Conservation (phyloP, 2,797 vertebrate genomes). For the Odontamblyopus rebecca region DNA sequence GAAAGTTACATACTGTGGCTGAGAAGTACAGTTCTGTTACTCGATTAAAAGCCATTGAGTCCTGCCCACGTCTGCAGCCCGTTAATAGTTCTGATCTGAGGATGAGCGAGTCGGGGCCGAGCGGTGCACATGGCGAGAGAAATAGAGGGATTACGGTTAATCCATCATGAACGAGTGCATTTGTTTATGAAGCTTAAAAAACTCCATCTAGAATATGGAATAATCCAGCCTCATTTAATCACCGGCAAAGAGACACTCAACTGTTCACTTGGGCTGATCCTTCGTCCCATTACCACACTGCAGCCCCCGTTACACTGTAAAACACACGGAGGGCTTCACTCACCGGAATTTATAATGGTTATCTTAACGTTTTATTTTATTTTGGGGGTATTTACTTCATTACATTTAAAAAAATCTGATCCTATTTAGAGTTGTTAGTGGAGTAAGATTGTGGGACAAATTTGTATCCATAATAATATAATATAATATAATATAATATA, state of each 20-base stretch:
- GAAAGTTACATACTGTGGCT: no score
- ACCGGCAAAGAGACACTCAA: constrained; percentile 56
- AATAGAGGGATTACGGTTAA: constrained; percentile 83
- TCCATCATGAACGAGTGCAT: constrained; percentile 82
- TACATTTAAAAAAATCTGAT: no score
- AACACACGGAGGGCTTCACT: not conserved
- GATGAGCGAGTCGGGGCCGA: constrained; percentile 33
- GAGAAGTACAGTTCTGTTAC: no score
- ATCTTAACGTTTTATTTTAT: not conserved
- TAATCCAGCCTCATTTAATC: constrained; percentile 81
- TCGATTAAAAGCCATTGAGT: no score
- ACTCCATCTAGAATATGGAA: constrained; percentile 86
- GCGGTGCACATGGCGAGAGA: constrained; percentile 47
- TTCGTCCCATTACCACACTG: constrained; percentile 60
- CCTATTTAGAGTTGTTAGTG: no score
- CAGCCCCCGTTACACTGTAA: constrained; percentile 13
- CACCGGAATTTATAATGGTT: not conserved
- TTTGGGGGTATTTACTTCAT: no score
- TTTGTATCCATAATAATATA: no score
- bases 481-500: no score
- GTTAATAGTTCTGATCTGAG: not conserved
- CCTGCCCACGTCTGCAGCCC: not conserved
- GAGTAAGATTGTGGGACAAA: no score
- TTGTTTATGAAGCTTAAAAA: constrained; percentile 83
- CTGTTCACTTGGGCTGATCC: constrained; percentile 46